phyloP scores from a whole-genome alignment of 2,797 vertebrate species.

The Melanotaenia nigrans region DNA sequence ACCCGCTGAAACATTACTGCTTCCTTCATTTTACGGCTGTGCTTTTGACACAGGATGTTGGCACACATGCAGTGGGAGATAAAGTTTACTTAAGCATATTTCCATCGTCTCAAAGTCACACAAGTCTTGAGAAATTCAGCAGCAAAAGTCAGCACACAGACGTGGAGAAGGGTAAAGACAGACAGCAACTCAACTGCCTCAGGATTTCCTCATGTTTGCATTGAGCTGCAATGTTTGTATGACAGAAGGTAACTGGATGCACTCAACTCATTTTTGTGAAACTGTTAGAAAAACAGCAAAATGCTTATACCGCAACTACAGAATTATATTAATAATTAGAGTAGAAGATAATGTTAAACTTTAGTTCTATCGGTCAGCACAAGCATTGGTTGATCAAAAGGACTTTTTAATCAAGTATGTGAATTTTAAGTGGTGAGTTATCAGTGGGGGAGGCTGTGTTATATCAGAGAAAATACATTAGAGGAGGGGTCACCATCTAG shows the following conservation, averaged over 20 bases:
- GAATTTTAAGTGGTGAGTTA: no score
- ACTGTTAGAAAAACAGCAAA: no score
- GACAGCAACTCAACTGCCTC: background rate
- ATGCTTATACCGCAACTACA: no score
- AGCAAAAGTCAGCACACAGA: background rate
- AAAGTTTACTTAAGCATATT: slow-evolving; percentile 11
- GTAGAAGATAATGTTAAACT: no score
- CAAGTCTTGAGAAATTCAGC: slow-evolving; percentile 4
- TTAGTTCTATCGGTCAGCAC: no score
- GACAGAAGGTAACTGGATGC: background rate
- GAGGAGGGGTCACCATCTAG: no score
- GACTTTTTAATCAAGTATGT: no score
- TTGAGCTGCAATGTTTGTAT: background rate
- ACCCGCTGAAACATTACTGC: slow-evolving; percentile 9
- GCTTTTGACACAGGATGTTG: slow-evolving; percentile 35
- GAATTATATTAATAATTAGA: no score
- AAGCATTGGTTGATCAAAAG: no score
- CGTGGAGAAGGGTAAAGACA: no score
- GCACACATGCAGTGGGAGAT: slow-evolving; percentile 5
- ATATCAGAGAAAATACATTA: no score
- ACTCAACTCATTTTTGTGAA: background rate
- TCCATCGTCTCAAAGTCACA: slow-evolving; percentile 14
- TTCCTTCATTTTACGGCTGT: slow-evolving; percentile 36
- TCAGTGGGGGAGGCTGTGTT: no score
- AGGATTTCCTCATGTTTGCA: background rate